These are phyloP conservation scores for Passer montanus DNA, from an alignment of 2,113 vertebrate species.

Conservation along the genomic window DNA sequence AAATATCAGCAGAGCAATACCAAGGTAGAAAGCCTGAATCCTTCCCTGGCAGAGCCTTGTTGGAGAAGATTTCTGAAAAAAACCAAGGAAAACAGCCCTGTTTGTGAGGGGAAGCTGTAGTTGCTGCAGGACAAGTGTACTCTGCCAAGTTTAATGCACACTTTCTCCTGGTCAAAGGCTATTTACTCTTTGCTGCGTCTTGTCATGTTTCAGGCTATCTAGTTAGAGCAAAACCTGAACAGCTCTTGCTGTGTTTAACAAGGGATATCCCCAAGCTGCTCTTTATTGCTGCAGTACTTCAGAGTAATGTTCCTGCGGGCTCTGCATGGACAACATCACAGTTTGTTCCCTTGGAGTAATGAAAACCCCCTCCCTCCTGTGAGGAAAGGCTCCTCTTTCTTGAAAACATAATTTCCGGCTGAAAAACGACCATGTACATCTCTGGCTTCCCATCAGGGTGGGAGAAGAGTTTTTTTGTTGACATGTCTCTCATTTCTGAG, in stretches of 20 bases:
- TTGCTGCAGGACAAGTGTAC: accelerated
- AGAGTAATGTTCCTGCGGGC: accelerated
- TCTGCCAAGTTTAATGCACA: background rate
- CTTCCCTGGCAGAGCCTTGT: background rate
- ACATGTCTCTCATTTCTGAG: background rate
- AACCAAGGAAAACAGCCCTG: background rate
- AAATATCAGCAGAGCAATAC: background rate
- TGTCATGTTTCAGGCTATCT: background rate
- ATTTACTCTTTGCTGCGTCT: background rate
- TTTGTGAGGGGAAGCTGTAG: background rate
- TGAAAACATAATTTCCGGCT: background rate
- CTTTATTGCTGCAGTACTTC: background rate
- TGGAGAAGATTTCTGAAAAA: background rate
- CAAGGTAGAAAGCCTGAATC: background rate
- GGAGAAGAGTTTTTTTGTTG: background rate
- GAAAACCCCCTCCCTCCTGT: background rate
- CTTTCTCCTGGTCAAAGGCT: background rate
- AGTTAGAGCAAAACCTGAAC: background rate
- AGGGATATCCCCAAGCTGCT: background rate
- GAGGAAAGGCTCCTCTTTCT: background rate
- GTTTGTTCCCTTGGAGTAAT: accelerated
- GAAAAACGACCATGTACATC: background rate
- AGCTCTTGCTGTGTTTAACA: background rate
- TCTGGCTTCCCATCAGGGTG: background rate
- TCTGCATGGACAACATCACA: accelerated